These are phyloP conservation scores for Picathartes gymnocephalus DNA, from an alignment of 2,113 vertebrate genomes.

Conservation along the genomic window DNA sequence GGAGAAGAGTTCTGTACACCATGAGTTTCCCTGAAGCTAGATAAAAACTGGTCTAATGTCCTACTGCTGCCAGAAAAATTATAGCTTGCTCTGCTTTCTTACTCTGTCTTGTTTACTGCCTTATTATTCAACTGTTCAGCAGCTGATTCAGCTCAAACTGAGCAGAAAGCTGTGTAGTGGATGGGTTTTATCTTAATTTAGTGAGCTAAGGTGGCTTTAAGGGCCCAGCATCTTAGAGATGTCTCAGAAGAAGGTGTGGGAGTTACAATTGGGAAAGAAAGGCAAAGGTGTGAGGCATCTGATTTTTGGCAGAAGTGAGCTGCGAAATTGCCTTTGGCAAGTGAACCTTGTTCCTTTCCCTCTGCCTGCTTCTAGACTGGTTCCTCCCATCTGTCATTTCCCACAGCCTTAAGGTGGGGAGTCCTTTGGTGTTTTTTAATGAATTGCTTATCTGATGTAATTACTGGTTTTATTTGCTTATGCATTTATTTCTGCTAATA, in stretches of 20 bases:
- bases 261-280: neutral
- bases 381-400: accelerated
- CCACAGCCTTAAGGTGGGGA: neutral
- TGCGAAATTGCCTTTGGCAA: neutral
- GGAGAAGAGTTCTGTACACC: neutral
- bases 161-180: neutral
- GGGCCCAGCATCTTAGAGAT: neutral
- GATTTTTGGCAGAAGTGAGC: neutral
- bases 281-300: neutral
- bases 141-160: neutral
- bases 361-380: neutral
- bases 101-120: neutral
- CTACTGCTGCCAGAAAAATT: neutral
- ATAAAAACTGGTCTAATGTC: neutral
- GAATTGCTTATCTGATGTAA: neutral
- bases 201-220: neutral
- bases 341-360: neutral
- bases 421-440: neutral
- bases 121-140: neutral
- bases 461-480: neutral
- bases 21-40: neutral
- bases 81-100: neutral
- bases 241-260: neutral
- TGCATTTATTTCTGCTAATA: neutral
- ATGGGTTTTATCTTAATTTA: neutral